Conservation (phyloP, 2,797 vertebrate species). For the Acipenser ruthenus region DNA sequence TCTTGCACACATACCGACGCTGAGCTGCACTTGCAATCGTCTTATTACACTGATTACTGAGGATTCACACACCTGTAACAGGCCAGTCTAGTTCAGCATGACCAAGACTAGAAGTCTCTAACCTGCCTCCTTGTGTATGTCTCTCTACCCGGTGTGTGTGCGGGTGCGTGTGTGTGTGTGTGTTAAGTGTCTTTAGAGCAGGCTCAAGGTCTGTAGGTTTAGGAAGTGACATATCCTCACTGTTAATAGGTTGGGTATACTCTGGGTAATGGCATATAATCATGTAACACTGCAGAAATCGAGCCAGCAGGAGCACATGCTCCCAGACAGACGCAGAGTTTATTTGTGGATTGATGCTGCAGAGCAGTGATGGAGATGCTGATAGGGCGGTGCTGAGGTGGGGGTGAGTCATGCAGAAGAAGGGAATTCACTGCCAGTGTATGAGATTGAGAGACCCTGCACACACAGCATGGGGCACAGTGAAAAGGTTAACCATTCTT, state of each 20-base stretch:
- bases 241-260: not conserved
- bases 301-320: constrained; percentile 5
- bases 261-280: not conserved
- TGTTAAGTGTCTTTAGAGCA: not conserved
- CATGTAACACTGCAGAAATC: not conserved
- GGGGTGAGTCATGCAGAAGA: not conserved
- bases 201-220: not conserved
- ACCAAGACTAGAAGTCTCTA: too few relatives aligned
- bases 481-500: too few relatives aligned
- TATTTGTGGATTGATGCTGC: constrained; percentile 55
- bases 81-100: too few relatives aligned
- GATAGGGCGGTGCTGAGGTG: not conserved
- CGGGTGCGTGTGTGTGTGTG: not conserved
- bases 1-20: not conserved
- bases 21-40: not conserved
- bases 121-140: too few relatives aligned
- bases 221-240: not conserved
- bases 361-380: constrained; percentile 28
- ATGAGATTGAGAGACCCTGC: not conserved
- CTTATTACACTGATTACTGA: too few relatives aligned
- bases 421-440: not conserved
- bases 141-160: not conserved
- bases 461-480: too few relatives aligned
- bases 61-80: too few relatives aligned
- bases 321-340: not conserved